phyloP scores from a whole-genome alignment of 2,797 vertebrate genomes.

The Tangara arthus region DNA sequence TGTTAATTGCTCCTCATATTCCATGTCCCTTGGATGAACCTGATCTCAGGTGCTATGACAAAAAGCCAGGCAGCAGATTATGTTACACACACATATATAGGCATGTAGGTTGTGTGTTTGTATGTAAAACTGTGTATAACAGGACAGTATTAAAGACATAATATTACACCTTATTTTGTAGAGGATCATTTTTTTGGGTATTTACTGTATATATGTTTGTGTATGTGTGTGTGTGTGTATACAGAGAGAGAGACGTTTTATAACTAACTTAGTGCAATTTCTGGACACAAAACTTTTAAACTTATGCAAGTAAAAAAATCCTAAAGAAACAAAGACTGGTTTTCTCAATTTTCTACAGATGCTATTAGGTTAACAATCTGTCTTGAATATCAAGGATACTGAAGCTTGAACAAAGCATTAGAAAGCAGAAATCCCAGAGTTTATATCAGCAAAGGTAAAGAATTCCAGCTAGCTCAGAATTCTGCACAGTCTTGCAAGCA shows the following conservation, averaged over 20 bases:
- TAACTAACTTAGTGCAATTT: background rate
- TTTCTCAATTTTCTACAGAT: background rate
- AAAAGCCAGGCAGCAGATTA: background rate
- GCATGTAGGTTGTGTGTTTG: background rate
- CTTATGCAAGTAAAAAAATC: background rate
- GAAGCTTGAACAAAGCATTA: background rate
- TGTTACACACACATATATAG: background rate
- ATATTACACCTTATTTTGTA: background rate
- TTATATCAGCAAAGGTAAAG: background rate
- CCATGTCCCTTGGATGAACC: background rate
- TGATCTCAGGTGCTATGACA: background rate
- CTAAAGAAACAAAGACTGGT: background rate
- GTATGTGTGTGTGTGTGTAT: fast-evolving
- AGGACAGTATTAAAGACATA: background rate
- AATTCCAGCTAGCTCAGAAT: background rate
- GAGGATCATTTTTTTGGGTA: fast-evolving
- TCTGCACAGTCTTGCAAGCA: background rate
- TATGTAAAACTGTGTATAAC: background rate
- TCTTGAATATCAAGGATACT: background rate
- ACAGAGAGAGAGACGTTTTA: background rate
- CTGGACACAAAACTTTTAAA: background rate
- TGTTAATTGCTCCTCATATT: background rate
- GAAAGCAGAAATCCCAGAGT: background rate
- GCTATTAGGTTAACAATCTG: background rate
- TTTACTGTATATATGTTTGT: background rate